These are phyloP conservation scores for Rana temporaria DNA, from an alignment of 2,113 vertebrate genomes.

Conservation along the genomic window DNA sequence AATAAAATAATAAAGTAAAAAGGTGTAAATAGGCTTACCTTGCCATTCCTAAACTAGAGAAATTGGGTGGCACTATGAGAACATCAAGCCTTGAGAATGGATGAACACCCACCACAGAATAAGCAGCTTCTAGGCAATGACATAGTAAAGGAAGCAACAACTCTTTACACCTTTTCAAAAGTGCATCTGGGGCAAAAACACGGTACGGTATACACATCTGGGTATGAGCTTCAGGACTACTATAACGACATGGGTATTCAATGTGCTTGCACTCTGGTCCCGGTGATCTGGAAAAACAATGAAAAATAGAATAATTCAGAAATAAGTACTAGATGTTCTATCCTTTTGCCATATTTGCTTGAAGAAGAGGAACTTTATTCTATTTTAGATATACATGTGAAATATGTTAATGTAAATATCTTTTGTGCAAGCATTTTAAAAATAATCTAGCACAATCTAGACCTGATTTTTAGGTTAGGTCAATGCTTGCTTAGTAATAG, in stretches of 20 bases:
- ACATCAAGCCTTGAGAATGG: conserved; percentile 92
- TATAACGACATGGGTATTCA: conserved; percentile 92
- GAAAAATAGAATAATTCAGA: background rate
- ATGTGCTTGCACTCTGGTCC: conserved; percentile 78
- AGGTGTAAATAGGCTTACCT: conserved; percentile 76
- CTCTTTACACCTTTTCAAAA: conserved; percentile 74
- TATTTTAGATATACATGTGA: no score
- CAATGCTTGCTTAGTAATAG: no score
- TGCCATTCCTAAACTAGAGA: conserved; percentile 96
- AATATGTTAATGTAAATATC: no score
- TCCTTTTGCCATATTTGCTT: no score
- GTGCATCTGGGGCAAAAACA: conserved; percentile 82
- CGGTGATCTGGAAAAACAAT: conserved; percentile 60
- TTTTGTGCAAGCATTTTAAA: no score
- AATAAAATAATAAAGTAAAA: no score
- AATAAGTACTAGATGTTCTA: no score
- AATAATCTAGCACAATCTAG: no score
- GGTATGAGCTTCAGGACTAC: conserved; percentile 65
- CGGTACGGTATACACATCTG: conserved; percentile 86
- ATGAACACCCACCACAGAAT: conserved; percentile 84
- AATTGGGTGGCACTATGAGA: conserved; percentile 90
- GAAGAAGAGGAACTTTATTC: no score
- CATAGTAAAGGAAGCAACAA: conserved; percentile 78
- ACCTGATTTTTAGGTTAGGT: no score
- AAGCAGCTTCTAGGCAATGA: conserved; percentile 85